phyloP scores from a whole-genome alignment of 2,113 vertebrate species.

The Crypturellus undulatus region DNA sequence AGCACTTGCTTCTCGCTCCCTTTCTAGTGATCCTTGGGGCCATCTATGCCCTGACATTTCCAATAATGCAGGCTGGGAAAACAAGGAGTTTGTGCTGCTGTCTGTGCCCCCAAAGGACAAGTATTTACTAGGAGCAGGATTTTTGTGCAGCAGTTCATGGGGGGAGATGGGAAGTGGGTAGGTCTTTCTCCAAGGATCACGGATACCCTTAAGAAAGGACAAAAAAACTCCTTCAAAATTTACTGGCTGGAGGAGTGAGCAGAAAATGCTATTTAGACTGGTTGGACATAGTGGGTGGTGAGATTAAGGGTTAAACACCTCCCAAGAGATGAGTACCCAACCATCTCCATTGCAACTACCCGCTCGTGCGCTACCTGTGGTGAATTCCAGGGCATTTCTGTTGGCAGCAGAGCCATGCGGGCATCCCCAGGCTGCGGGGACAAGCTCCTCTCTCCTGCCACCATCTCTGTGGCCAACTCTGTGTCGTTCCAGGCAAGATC shows the following conservation, averaged over 20 bases:
- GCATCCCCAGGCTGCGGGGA: constrained; percentile 46
- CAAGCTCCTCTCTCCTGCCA: constrained; percentile 7
- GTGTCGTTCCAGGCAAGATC: constrained; percentile 36
- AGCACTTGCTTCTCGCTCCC: constrained; percentile 35
- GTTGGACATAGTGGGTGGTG: background rate
- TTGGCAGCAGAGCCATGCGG: constrained; percentile 20
- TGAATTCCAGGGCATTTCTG: constrained; percentile 75
- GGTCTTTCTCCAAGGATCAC: background rate
- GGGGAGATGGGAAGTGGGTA: background rate
- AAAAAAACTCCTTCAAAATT: background rate
- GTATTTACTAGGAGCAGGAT: constrained; percentile 6
- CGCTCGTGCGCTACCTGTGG: constrained; percentile 71
- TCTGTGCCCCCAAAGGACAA: background rate
- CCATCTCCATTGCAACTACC: background rate
- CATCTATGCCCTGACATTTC: constrained; percentile 26
- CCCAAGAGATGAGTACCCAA: background rate
- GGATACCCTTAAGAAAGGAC: background rate
- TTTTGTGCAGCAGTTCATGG: background rate
- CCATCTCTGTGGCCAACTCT: constrained; percentile 18
- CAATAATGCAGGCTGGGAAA: constrained; percentile 30
- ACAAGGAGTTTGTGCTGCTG: constrained; percentile 17
- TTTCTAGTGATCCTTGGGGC: constrained; percentile 39
- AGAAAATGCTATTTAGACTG: background rate
- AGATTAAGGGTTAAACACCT: background rate
- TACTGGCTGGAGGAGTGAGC: background rate